phyloP scores from a whole-genome alignment of 1,140 invertebrate genomes.

The Penaeus chinensis region DNA sequence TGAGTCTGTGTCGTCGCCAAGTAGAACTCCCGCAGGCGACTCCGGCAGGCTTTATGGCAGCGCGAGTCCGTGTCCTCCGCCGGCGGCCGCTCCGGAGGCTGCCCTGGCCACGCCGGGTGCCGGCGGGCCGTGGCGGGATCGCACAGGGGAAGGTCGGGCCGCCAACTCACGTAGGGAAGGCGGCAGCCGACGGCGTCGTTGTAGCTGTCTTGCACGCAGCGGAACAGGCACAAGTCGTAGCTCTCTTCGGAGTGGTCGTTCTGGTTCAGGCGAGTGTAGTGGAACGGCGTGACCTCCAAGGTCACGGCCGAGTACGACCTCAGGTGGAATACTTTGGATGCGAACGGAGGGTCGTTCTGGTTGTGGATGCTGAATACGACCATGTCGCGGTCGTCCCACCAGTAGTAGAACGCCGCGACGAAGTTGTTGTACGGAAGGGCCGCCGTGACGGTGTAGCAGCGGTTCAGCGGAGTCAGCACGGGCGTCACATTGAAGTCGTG shows the following conservation, averaged over 20 bases:
- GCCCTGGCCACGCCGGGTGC: slow-evolving; percentile 11
- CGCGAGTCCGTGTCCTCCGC: not conserved
- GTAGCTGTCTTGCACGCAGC: slow-evolving; percentile 34
- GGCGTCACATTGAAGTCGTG: slow-evolving; percentile 19
- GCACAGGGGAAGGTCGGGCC: slow-evolving; percentile 30
- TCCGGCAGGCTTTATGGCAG: slow-evolving; percentile 28
- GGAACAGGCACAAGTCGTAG: slow-evolving; percentile 35
- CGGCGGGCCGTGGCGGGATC: not conserved
- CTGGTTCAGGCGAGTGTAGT: slow-evolving; percentile 24
- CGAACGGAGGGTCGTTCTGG: slow-evolving; percentile 9
- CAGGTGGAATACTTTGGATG: not conserved
- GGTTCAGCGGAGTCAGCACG: slow-evolving; percentile 8
- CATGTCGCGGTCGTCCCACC: slow-evolving; percentile 16
- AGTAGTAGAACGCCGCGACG: slow-evolving; percentile 22
- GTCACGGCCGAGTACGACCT: not conserved
- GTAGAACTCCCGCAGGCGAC: slow-evolving; percentile 10
- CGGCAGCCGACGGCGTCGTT: slow-evolving; percentile 19
- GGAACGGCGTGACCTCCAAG: slow-evolving; percentile 18
- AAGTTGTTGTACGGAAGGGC: slow-evolving; percentile 32
- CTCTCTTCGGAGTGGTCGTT: not conserved
- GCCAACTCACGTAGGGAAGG: slow-evolving; percentile 38
- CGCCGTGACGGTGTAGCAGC: slow-evolving; percentile 10
- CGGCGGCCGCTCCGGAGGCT: not conserved
- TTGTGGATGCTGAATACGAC: slow-evolving; percentile 23
- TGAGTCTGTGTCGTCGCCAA: not conserved